Evolutionary conservation across 2,888 invertebrate species (phyloP).

Genomic region (Tenthredo scrophulariae): DNA sequence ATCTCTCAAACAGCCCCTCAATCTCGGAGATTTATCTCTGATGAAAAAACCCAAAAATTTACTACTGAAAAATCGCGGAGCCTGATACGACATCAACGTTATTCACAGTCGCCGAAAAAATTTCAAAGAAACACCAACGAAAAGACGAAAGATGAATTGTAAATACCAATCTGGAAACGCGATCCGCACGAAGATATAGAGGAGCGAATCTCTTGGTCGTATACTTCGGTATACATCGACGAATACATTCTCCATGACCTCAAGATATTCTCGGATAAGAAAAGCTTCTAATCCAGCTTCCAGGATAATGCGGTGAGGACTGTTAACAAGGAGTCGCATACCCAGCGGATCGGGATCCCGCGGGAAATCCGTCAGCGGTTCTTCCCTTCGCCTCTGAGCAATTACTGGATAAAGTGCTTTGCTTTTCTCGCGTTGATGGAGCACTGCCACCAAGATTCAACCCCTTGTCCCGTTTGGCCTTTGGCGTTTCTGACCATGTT

Average conservation of each 20-base stretch:
- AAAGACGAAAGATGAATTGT: background rate
- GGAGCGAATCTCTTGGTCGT: background rate
- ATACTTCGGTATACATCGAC: background rate
- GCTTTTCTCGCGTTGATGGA: conserved; percentile 34
- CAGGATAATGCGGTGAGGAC: conserved; percentile 22
- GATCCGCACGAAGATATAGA: background rate
- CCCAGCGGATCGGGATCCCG: conserved; percentile 44
- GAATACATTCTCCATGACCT: background rate
- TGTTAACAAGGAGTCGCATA: conserved; percentile 42
- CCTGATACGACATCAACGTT: background rate
- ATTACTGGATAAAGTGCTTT: conserved; percentile 35
- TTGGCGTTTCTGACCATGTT: background rate
- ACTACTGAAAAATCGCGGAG: background rate
- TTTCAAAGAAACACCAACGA: background rate
- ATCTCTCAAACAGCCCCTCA: conserved; percentile 13
- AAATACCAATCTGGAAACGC: background rate
- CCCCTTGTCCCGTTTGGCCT: background rate
- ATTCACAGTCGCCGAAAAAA: background rate
- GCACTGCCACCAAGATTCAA: background rate
- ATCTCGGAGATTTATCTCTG: conserved; percentile 6
- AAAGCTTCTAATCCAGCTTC: conserved; percentile 22
- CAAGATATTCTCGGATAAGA: conserved; percentile 8
- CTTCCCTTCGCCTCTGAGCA: conserved; percentile 25
- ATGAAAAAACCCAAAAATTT: background rate
- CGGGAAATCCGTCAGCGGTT: conserved; percentile 49